These are phyloP conservation scores for Maconellicoccus hirsutus DNA, from an alignment of 1,140 invertebrate species.

Conservation along the genomic window DNA sequence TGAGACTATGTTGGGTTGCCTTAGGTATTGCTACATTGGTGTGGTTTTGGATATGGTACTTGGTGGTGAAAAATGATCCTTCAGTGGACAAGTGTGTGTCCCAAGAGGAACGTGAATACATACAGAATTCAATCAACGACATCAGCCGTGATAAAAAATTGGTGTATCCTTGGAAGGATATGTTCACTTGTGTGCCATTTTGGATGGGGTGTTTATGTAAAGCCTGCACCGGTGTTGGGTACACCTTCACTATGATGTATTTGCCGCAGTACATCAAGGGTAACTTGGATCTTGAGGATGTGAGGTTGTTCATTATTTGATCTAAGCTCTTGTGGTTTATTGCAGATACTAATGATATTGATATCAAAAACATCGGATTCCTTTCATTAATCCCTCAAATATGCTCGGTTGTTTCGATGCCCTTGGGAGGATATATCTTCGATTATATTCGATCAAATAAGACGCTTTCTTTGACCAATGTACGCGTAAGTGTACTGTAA, in stretches of 20 bases:
- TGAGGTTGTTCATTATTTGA: no score
- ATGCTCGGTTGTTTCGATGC: neutral
- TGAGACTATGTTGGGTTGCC: no score
- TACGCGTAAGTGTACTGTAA: no score
- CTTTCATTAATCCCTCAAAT: neutral
- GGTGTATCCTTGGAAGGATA: neutral
- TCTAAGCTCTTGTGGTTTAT: no score
- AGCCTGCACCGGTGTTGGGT: neutral
- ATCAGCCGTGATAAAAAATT: neutral
- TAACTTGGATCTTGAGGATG: no score
- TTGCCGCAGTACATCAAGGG: neutral
- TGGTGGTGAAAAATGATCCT: conserved; percentile 61
- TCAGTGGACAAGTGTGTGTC: conserved; percentile 61
- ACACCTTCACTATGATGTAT: neutral
- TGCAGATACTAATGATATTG: neutral
- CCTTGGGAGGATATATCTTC: neutral
- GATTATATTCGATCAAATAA: neutral
- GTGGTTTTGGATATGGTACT: conserved; percentile 57
- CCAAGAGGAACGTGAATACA: conserved; percentile 61
- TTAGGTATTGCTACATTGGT: conserved; percentile 48
- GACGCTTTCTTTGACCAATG: neutral
- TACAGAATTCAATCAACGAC: conserved; percentile 40
- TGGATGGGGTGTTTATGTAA: neutral
- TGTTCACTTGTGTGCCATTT: neutral
- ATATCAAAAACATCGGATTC: neutral